A percentile compares a stretch with the other conserved stretches of the same genome.
These are phyloP conservation scores for Leuciscus idus DNA, from an alignment of 2,113 vertebrate genomes.

Conservation along the genomic window DNA sequence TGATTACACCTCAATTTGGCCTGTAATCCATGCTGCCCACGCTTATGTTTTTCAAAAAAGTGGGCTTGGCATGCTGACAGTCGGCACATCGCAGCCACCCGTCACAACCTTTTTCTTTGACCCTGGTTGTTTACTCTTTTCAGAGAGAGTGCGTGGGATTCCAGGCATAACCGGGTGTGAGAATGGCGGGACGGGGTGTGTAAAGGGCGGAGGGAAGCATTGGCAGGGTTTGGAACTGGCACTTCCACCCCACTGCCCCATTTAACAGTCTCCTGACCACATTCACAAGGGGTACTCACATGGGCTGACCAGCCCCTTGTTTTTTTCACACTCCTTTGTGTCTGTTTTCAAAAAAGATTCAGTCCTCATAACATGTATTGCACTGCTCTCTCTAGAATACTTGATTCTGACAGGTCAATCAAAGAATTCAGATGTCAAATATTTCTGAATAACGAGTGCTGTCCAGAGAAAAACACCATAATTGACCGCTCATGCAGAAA, in stretches of 20 bases:
- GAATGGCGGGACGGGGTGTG: slow-evolving; percentile 7
- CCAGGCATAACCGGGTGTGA: slow-evolving; percentile 58
- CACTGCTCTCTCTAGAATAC: neutral
- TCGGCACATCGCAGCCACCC: slow-evolving; percentile 56
- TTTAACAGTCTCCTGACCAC: slow-evolving; percentile 58
- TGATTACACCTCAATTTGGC: slow-evolving; percentile 72
- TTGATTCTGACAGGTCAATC: neutral
- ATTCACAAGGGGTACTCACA: slow-evolving; percentile 49
- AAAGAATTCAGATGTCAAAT: neutral
- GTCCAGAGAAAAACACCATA: neutral
- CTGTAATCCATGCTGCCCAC: slow-evolving; percentile 70
- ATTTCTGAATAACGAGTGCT: neutral
- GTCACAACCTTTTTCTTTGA: slow-evolving; percentile 57
- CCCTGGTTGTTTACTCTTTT: slow-evolving; percentile 66
- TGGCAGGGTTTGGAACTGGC: slow-evolving; percentile 50
- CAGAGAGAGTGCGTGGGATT: slow-evolving; percentile 64
- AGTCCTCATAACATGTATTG: neutral
- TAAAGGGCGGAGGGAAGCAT: neutral
- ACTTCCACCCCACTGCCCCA: slow-evolving; percentile 63
- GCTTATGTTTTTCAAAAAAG: slow-evolving; percentile 76
- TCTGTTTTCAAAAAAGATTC: neutral
- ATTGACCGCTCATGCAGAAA: neutral
- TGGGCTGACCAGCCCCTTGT: neutral
- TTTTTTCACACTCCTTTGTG: slow-evolving; percentile 15
- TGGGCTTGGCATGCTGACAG: slow-evolving; percentile 68